phyloP scores from a whole-genome alignment of 1,140 invertebrate genomes.

The Drosophila azteca region DNA sequence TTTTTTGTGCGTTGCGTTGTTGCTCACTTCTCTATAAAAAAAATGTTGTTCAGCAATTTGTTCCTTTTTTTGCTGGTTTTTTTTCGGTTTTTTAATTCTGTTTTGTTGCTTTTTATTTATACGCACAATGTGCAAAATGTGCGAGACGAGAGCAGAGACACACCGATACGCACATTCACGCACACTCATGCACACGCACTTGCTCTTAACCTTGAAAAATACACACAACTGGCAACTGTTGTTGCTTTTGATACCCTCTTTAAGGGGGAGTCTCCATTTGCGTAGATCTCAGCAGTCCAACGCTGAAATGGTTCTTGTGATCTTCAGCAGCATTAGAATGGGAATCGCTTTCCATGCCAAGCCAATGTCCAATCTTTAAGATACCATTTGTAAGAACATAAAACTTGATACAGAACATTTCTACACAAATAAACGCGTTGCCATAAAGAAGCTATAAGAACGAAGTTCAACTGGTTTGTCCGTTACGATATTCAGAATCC shows the following conservation, averaged over 20 bases:
- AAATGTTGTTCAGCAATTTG: conserved; percentile 23
- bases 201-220: conserved; percentile 78
- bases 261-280: too few relatives aligned
- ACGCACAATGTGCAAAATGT: conserved; percentile 65
- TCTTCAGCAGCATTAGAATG: too few relatives aligned
- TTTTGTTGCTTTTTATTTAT: conserved; percentile 50
- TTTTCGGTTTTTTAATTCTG: neutral
- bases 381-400: too few relatives aligned
- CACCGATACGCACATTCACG: conserved; percentile 1
- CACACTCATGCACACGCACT: conserved; percentile 65
- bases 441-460: conserved; percentile 1
- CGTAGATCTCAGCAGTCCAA: too few relatives aligned
- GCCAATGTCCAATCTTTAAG: neutral
- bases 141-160: conserved; percentile 22
- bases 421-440: too few relatives aligned
- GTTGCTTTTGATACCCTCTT: conserved; percentile 15
- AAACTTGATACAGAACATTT: neutral
- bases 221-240: conserved; percentile 39
- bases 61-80: conserved; percentile 40
- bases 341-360: too few relatives aligned
- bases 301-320: too few relatives aligned
- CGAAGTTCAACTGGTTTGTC: too few relatives aligned
- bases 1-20: conserved; percentile 32
- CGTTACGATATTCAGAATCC: too few relatives aligned
- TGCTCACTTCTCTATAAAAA: conserved; percentile 41